Evolutionary conservation across 2,113 vertebrate species (phyloP), one percentile per base, ranked within the genome.

Genomic region (Psittacula cyanocephala): DNA sequence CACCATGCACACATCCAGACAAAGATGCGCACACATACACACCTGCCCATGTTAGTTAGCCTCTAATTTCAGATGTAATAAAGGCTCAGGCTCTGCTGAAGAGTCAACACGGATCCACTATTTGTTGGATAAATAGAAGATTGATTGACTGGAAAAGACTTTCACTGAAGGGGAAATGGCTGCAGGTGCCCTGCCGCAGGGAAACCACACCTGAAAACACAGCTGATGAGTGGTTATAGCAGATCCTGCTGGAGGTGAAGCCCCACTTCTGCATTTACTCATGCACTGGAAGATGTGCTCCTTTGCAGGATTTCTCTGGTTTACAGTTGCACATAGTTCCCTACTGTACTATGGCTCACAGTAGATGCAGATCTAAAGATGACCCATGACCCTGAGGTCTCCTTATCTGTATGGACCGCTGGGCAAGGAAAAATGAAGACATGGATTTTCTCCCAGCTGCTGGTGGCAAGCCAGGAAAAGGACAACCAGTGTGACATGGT

Each of bases 91-190:
- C 31, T 89, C 55, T 81, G 74, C 77, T 92, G 50, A 95, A 76
- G 44, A 87, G 57, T 84, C 78, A 91, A 81, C 43, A 84, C 4
- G 12, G 47, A 81, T 88, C 79, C 47, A 57, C 75, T 55, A 91
- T 69, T 62, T 88, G 44, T 49, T 69, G 47, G 52, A 79, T 86
- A 94, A 93, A 93, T 37, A 89, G 47, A 81, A 95, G 62, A 88
- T 6, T 93, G 89, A 84, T 93, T 88, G 76, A n/a, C 72, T 90
- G 76, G 80, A 94, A 96, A 84, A 83, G 27, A 93, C 62, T 93
- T 91, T 68, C 24, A 50, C 27, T 86, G 82, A 71, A 88, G 88
- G 82, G 25, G 13, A 93, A 90, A 84, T 64, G 57, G 69, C 43
- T 88, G 69, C 80, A 91, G 86, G 79, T 93, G 76, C 39, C 63